Conservation (phyloP, 2,113 vertebrate species). For the Erpornis zantholeuca region DNA sequence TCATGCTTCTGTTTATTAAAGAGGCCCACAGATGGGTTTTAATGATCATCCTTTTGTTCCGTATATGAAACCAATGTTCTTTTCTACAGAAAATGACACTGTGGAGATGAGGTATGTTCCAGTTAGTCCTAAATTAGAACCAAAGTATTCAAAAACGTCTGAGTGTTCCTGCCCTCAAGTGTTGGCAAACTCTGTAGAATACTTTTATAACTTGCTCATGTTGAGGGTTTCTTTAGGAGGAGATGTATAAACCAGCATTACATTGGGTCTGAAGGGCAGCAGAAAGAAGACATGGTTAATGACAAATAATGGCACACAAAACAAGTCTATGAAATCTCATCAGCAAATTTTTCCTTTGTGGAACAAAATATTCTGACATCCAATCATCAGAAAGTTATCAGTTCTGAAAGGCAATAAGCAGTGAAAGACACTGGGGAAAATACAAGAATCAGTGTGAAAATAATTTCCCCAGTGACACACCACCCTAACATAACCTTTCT, state of each 20-base stretch:
- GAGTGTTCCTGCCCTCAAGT: background rate
- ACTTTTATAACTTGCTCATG: background rate
- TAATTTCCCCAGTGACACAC: background rate
- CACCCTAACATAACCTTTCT: background rate
- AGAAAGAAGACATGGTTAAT: background rate
- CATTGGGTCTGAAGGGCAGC: background rate
- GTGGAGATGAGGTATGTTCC: background rate
- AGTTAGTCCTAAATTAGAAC: background rate
- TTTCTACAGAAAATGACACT: conserved; percentile 9
- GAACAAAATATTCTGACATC: background rate
- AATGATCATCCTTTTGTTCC: background rate
- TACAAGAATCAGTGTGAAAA: background rate
- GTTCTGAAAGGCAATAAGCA: background rate
- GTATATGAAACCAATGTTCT: background rate
- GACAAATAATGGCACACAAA: background rate
- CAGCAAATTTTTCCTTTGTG: background rate
- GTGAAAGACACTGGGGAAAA: background rate
- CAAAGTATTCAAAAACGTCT: background rate
- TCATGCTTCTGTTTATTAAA: background rate
- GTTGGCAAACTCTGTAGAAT: background rate
- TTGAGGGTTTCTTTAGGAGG: background rate
- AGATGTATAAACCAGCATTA: background rate
- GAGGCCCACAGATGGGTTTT: background rate
- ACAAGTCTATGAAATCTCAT: background rate
- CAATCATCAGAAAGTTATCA: background rate